These are phyloP conservation scores for Toxotes chatareus DNA, from an alignment of 2,113 vertebrate species.

Conservation along the genomic window DNA sequence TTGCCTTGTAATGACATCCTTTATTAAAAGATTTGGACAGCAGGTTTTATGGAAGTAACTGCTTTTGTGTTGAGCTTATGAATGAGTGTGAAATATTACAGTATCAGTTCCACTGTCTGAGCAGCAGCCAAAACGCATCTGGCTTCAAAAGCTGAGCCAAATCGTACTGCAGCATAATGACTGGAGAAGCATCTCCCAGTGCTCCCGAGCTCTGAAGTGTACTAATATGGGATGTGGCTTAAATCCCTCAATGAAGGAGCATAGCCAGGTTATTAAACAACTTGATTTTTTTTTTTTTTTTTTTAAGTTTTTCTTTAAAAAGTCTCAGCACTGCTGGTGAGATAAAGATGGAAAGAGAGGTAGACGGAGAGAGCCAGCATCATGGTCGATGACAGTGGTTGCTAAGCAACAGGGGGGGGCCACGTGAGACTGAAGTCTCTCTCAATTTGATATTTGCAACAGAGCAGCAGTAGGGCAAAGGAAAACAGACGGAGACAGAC, in stretches of 20 bases:
- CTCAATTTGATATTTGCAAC: slow-evolving; percentile 79
- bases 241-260: slow-evolving; percentile 38
- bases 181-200: not conserved
- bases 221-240: slow-evolving; percentile 15
- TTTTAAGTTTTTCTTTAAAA: slow-evolving; percentile 8
- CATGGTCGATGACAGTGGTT: slow-evolving; percentile 79
- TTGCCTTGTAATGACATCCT: not conserved
- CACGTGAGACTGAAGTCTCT: slow-evolving; percentile 73
- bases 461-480: slow-evolving; percentile 50
- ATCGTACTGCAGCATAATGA: slow-evolving; percentile 30
- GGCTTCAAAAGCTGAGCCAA: slow-evolving; percentile 12
- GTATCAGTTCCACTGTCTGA: slow-evolving; percentile 40
- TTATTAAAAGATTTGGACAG: slow-evolving; percentile 23
- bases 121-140: slow-evolving; percentile 18
- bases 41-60: not conserved
- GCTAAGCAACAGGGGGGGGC: slow-evolving; percentile 83
- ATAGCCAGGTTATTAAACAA: slow-evolving; percentile 50
- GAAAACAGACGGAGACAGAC: slow-evolving; percentile 31
- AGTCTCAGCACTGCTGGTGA: slow-evolving; percentile 13
- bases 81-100: slow-evolving; percentile 52
- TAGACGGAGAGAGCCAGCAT: slow-evolving; percentile 54
- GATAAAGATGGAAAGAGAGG: slow-evolving; percentile 37
- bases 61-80: slow-evolving; percentile 26
- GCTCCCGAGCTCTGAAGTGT: not conserved
- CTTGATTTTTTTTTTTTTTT: slow-evolving; percentile 27